These are phyloP conservation scores for Perca fluviatilis DNA, from an alignment of 2,113 vertebrate species.

Conservation along the genomic window DNA sequence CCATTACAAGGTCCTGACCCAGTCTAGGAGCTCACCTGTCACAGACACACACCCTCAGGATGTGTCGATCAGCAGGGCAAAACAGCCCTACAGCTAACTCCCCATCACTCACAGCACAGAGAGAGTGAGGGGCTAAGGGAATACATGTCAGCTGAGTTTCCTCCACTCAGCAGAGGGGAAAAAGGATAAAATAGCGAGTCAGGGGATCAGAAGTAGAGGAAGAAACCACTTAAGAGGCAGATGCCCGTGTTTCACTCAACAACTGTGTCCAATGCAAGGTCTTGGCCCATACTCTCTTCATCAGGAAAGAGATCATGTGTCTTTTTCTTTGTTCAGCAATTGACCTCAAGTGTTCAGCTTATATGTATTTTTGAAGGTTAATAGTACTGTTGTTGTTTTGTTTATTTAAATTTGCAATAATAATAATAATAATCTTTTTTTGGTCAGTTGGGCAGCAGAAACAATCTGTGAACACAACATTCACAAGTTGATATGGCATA, in stretches of 20 bases:
- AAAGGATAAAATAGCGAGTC: conserved; percentile 33
- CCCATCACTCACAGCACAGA: conserved; percentile 21
- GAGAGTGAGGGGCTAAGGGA: conserved; percentile 43
- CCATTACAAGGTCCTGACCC: conserved; percentile 70
- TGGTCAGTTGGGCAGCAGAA: neutral
- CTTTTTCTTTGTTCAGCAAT: neutral
- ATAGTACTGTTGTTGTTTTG: no score
- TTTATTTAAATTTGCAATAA: no score
- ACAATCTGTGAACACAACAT: neutral
- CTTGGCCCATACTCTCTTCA: neutral
- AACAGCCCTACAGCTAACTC: conserved; percentile 80
- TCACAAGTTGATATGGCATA: neutral
- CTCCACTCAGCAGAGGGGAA: conserved; percentile 21
- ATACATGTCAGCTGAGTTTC: conserved; percentile 46
- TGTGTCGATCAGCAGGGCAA: conserved; percentile 81
- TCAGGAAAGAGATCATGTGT: conserved; percentile 7
- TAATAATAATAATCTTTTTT: neutral
- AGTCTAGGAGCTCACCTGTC: conserved; percentile 80
- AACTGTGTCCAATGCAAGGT: conserved; percentile 69
- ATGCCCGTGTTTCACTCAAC: conserved; percentile 72
- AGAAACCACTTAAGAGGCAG: conserved; percentile 69
- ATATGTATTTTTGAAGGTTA: neutral
- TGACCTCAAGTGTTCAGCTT: conserved; percentile 16
- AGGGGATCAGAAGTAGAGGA: conserved; percentile 39
- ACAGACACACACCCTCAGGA: conserved; percentile 65